These are phyloP conservation scores for Dastarcus helophoroides DNA, from an alignment of 2,888 invertebrate species.

Conservation along the genomic window DNA sequence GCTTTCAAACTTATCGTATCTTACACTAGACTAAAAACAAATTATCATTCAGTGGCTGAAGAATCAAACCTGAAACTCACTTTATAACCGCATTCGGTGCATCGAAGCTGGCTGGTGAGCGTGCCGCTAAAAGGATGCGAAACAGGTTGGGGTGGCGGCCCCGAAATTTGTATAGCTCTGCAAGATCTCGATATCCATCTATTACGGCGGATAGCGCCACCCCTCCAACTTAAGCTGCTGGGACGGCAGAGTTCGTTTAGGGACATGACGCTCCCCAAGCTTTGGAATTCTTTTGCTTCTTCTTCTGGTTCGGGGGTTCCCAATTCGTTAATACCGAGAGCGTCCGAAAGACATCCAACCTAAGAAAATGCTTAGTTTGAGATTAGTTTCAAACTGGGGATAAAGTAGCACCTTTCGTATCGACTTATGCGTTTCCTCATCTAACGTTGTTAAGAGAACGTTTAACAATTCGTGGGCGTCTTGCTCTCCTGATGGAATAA, in stretches of 20 bases:
- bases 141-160: slow-evolving; percentile 39
- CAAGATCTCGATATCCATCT: slow-evolving; percentile 40
- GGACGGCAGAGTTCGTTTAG: slow-evolving; percentile 34
- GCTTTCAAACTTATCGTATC: slow-evolving; percentile 86
- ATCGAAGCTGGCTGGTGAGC: slow-evolving; percentile 64
- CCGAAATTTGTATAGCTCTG: slow-evolving; percentile 40
- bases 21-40: slow-evolving; percentile 59
- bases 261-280: slow-evolving; percentile 34
- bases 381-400: background rate
- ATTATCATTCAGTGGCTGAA: background rate
- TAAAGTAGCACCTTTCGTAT: slow-evolving; percentile 41
- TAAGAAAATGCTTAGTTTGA: slow-evolving; percentile 14
- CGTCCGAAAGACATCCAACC: slow-evolving; percentile 68
- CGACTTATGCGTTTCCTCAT: slow-evolving; percentile 65
- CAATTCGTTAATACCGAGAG: slow-evolving; percentile 46
- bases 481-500: slow-evolving; percentile 80
- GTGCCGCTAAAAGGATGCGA: slow-evolving; percentile 65
- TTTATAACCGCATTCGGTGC: slow-evolving; percentile 59
- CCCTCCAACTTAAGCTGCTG: slow-evolving; percentile 29
- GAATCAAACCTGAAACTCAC: too few relatives aligned
- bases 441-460: slow-evolving; percentile 77
- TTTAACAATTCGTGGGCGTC: slow-evolving; percentile 92
- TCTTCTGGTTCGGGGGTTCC: slow-evolving; percentile 24
- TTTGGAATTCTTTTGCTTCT: slow-evolving; percentile 20
- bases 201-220: slow-evolving; percentile 29